Percentiles rank a stretch among this genome's conserved stretches.
These are phyloP conservation scores for Tragelaphus imberbis DNA, from an alignment of 2,113 vertebrate genomes.

Conservation along the genomic window DNA sequence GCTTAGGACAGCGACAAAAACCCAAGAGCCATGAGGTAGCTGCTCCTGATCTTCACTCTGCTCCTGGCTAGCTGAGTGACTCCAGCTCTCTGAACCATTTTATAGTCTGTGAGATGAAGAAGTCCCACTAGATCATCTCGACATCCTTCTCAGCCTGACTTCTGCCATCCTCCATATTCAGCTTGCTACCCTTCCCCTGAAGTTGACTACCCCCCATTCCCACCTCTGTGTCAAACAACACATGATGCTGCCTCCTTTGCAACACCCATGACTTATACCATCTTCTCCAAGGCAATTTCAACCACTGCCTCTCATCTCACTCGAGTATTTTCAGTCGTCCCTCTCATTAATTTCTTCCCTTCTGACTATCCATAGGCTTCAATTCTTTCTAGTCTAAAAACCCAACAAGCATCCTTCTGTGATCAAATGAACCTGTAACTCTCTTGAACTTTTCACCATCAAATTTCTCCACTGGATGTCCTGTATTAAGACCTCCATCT, in stretches of 20 bases:
- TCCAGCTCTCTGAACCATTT: background rate
- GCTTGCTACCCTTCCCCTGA: background rate
- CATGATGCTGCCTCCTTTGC: rapidly evolving
- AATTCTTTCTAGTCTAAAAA: background rate
- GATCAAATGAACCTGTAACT: background rate
- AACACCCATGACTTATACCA: background rate
- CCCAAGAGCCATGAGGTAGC: background rate
- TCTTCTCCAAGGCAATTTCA: background rate
- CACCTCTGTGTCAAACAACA: background rate
- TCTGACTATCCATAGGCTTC: background rate
- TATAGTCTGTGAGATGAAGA: background rate
- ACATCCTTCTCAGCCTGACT: background rate
- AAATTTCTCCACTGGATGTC: background rate
- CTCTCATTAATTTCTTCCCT: background rate
- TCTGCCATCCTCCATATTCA: background rate
- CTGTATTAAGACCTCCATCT: background rate
- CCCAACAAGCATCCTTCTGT: background rate
- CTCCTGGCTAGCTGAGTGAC: background rate
- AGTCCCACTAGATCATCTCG: background rate
- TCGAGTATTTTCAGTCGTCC: background rate
- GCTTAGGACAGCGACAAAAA: background rate
- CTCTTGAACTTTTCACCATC: background rate
- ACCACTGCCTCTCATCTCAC: background rate
- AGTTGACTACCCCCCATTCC: background rate
- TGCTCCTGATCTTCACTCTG: background rate